These are phyloP conservation scores for Tragelaphus imberbis DNA, from an alignment of 2,113 vertebrate genomes.

Conservation along the genomic window DNA sequence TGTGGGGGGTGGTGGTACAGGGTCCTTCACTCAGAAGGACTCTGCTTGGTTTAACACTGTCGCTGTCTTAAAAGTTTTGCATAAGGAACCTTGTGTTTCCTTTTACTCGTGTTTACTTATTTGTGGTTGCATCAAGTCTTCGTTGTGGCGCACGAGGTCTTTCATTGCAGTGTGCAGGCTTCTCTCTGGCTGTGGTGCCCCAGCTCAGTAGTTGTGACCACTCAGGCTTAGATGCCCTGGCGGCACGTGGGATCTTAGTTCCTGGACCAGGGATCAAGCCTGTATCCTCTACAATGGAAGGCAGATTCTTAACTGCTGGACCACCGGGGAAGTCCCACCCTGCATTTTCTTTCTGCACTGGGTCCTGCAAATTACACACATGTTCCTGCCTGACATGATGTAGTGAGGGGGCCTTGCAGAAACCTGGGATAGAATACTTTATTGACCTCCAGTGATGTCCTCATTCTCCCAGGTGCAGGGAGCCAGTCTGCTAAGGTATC, in stretches of 20 bases:
- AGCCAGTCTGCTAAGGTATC: neutral
- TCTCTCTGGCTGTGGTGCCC: neutral
- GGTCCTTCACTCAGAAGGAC: fast-evolving
- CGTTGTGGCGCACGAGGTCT: fast-evolving
- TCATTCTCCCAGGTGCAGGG: neutral
- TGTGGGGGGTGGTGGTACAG: no score
- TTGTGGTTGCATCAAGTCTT: neutral
- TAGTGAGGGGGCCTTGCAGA: neutral
- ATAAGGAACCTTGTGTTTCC: neutral
- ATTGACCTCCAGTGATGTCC: neutral
- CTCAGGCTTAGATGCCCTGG: neutral
- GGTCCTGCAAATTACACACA: neutral
- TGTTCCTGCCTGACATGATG: neutral
- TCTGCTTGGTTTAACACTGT: neutral
- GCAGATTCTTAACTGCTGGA: neutral
- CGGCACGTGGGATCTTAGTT: neutral
- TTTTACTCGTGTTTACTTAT: neutral
- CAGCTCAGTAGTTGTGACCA: neutral
- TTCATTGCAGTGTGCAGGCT: neutral
- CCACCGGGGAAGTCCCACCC: neutral
- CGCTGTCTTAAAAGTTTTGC: neutral
- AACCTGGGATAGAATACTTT: neutral
- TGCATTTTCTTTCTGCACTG: neutral
- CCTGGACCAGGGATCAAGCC: neutral
- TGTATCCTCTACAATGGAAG: neutral